Conservation (phyloP, 2,888 invertebrate genomes). For the Mythimna lalbum region DNA sequence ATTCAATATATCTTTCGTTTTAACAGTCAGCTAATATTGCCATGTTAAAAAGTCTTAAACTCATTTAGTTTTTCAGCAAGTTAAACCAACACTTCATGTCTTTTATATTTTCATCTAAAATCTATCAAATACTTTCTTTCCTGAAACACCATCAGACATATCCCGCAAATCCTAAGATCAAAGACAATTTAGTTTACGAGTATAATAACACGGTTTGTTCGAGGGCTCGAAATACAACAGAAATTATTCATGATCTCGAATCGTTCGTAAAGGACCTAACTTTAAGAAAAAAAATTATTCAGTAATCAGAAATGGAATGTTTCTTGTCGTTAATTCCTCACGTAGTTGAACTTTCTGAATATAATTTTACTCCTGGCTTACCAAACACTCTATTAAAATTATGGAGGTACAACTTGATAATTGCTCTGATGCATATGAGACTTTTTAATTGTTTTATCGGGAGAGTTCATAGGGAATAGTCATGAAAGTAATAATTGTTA, state of each 20-base stretch:
- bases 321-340: slow-evolving; percentile 40
- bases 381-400: slow-evolving; percentile 25
- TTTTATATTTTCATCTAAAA: background rate
- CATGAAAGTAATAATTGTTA: too few species aligned
- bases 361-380: slow-evolving; percentile 27
- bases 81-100: background rate
- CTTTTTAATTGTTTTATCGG: slow-evolving; percentile 24
- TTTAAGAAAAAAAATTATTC: slow-evolving; percentile 21
- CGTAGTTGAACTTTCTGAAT: slow-evolving; percentile 29
- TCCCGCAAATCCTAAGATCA: slow-evolving; percentile 18
- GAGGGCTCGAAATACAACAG: slow-evolving; percentile 22
- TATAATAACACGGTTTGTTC: slow-evolving; percentile 27
- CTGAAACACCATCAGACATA: slow-evolving; percentile 6
- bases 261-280: slow-evolving; percentile 8
- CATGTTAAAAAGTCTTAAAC: too few species aligned
- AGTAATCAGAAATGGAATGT: slow-evolving; percentile 34
- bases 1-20: too few species aligned
- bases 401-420: slow-evolving; percentile 22
- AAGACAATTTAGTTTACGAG: slow-evolving; percentile 11
- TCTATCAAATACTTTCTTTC: background rate
- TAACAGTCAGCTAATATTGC: background rate
- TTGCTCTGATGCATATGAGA: slow-evolving; percentile 14
- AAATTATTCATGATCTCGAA: slow-evolving; percentile 37
- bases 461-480: background rate
- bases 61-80: background rate